A percentile compares a stretch with the other conserved stretches of the same genome.
These are phyloP conservation scores for Lophius americanus DNA, from an alignment of 2,797 vertebrate species.

Conservation along the genomic window DNA sequence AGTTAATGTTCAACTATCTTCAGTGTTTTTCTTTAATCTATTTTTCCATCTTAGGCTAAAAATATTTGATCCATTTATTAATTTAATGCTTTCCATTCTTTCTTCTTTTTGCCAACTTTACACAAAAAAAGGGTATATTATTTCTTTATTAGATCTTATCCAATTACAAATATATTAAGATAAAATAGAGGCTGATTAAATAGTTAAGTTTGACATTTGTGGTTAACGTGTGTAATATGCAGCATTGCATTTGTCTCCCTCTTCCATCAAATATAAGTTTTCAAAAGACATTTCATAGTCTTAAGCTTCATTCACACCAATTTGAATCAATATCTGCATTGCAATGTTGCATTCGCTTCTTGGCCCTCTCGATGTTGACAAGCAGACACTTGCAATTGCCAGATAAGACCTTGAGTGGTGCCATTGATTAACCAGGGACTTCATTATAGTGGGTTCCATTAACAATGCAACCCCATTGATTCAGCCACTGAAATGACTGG, in stretches of 20 bases:
- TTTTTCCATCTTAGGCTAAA: too few species aligned
- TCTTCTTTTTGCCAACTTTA: too few species aligned
- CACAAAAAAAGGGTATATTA: too few species aligned
- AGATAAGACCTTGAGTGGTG: constrained; percentile 75
- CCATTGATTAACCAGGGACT: constrained; percentile 79
- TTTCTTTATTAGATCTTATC: constrained; percentile 6
- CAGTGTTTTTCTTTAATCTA: background rate
- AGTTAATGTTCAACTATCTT: constrained; percentile 2
- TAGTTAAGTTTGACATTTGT: background rate
- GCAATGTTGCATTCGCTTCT: constrained; percentile 44
- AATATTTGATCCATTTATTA: too few species aligned
- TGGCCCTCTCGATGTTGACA: constrained; percentile 66
- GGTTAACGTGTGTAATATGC: background rate
- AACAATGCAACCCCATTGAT: constrained; percentile 79
- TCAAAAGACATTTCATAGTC: constrained; percentile 34
- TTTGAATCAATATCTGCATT: constrained; percentile 57
- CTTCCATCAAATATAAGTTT: constrained; percentile 9
- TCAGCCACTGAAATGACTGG: constrained; percentile 63
- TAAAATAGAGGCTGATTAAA: constrained; percentile 13
- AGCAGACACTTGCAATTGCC: constrained; percentile 70
- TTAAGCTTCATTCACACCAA: constrained; percentile 28
- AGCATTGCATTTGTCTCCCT: constrained; percentile 2
- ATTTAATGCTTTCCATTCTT: too few species aligned
- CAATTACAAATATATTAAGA: constrained; percentile 17
- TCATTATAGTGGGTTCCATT: constrained; percentile 78